These are phyloP conservation scores for Ginglymostoma cirratum DNA, from an alignment of 2,113 vertebrate genomes.

Conservation along the genomic window DNA sequence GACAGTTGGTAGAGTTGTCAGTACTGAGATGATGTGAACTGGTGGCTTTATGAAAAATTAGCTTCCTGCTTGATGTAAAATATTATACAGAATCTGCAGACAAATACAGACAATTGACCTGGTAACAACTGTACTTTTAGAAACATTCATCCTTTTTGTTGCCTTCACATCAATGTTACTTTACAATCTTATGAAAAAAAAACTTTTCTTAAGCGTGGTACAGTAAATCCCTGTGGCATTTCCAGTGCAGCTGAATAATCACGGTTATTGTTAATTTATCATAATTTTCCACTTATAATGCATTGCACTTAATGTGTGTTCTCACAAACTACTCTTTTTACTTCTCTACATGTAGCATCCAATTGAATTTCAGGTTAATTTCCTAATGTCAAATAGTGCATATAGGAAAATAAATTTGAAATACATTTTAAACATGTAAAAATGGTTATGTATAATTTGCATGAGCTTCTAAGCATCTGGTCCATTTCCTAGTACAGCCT, in stretches of 20 bases:
- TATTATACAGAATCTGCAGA: background rate
- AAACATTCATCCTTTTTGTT: background rate
- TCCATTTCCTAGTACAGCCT: background rate
- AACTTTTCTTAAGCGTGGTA: background rate
- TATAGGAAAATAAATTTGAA: background rate
- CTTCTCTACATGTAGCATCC: background rate
- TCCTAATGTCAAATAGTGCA: background rate
- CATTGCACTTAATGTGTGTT: background rate
- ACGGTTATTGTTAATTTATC: background rate
- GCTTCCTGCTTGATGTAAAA: background rate
- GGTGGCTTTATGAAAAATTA: background rate
- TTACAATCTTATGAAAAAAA: background rate
- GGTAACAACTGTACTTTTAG: background rate
- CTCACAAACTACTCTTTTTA: background rate
- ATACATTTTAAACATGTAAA: background rate
- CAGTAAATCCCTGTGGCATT: too few species aligned
- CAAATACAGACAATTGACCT: background rate
- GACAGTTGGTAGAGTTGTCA: background rate
- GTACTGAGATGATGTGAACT: background rate
- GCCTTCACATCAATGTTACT: background rate
- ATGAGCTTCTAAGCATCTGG: background rate
- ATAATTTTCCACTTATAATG: conserved; percentile 12
- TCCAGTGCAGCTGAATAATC: background rate
- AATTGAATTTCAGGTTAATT: background rate
- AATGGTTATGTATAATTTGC: background rate